Conservation (phyloP, 1,140 invertebrate genomes). For the Piezodorus guildinii region DNA sequence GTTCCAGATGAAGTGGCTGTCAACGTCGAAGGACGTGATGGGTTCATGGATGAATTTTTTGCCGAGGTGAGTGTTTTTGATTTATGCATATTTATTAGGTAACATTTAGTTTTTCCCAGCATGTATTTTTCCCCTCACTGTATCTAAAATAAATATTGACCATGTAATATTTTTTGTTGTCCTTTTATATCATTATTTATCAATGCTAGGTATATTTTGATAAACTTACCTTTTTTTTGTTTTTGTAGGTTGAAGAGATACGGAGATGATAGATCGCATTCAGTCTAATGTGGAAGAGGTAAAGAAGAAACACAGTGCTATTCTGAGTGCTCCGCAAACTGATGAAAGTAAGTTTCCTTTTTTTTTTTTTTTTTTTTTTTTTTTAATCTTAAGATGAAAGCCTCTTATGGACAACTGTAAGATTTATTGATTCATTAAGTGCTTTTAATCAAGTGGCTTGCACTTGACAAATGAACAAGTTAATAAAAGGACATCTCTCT, state of each 20-base stretch:
- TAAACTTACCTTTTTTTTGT: background rate
- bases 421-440: background rate
- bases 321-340: conserved; percentile 93
- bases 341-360: conserved; percentile 82
- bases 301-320: conserved; percentile 98
- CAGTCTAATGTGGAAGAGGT: conserved; percentile 98
- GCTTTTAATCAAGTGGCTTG: background rate
- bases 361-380: conserved; percentile 31
- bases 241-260: conserved; percentile 87
- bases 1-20: conserved; percentile 82
- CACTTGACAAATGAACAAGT: background rate
- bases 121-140: too few species aligned
- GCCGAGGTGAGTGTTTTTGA: conserved; percentile 58
- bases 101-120: background rate
- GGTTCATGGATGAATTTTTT: conserved; percentile 97
- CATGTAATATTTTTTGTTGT: too few species aligned
- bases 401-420: background rate
- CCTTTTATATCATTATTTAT: background rate
- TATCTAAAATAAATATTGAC: too few species aligned
- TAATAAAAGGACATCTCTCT: too few species aligned
- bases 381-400: background rate
- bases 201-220: background rate
- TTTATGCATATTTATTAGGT: background rate
- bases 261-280: conserved; percentile 99
- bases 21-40: conserved; percentile 74